phyloP scores from a whole-genome alignment of 2,113 vertebrate species.

The Salminus brasiliensis region DNA sequence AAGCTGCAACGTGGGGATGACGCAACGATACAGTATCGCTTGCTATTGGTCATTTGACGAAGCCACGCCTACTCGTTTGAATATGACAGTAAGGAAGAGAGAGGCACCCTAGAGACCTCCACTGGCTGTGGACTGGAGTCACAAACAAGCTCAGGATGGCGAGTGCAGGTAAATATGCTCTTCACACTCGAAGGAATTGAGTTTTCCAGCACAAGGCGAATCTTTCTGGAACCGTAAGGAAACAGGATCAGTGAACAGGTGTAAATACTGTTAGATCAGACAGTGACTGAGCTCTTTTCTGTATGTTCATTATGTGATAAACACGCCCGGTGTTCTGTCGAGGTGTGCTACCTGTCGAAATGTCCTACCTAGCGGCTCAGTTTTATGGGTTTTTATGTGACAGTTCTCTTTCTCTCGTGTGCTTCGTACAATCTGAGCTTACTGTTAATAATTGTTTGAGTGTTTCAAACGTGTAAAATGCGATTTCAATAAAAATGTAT shows the following conservation, averaged over 20 bases:
- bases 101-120: background rate
- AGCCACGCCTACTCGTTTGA: background rate
- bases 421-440: too few relatives aligned
- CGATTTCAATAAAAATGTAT: too few relatives aligned
- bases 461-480: too few relatives aligned
- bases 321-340: too few relatives aligned
- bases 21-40: background rate
- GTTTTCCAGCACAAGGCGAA: background rate
- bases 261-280: too few relatives aligned
- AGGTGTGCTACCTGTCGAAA: too few relatives aligned
- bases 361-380: too few relatives aligned
- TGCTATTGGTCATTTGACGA: background rate
- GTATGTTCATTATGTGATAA: too few relatives aligned
- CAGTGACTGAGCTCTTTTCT: too few relatives aligned
- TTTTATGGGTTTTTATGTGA: too few relatives aligned
- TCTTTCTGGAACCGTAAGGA: background rate
- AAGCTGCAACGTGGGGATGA: background rate
- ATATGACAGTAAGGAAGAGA: conserved; percentile 24
- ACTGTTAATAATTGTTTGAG: too few relatives aligned
- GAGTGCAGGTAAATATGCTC: conserved; percentile 26
- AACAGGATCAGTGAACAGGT: background rate
- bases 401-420: too few relatives aligned
- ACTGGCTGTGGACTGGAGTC: background rate
- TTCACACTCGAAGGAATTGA: background rate
- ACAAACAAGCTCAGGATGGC: background rate